Evolutionary conservation across 2,113 vertebrate species (phyloP).

Genomic region (Myxocyprinus asiaticus): DNA sequence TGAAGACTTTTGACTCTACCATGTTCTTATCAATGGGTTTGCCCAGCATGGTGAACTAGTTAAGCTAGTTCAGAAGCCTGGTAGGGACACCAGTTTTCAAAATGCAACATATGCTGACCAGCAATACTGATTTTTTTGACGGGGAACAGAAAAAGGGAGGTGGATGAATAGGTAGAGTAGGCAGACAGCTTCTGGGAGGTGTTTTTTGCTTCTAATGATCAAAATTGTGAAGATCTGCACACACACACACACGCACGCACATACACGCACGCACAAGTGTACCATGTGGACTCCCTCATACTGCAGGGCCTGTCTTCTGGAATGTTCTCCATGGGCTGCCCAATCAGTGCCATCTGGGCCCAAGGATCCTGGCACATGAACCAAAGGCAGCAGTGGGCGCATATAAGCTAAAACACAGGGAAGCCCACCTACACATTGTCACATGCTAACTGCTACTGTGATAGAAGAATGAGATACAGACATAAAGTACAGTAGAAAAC

Average conservation of each 20-base stretch:
- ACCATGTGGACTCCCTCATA: background rate
- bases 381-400: conserved; percentile 15
- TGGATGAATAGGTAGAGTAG: conserved; percentile 24
- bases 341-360: conserved; percentile 48
- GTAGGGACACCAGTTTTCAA: too few relatives aligned
- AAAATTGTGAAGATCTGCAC: conserved; percentile 9
- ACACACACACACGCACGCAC: background rate
- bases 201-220: background rate
- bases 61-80: too few relatives aligned
- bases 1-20: too few relatives aligned
- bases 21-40: too few relatives aligned
- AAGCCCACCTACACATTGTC: conserved; percentile 20
- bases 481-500: background rate
- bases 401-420: conserved; percentile 12
- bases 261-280: background rate
- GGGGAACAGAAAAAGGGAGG: too few relatives aligned
- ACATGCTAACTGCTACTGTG: background rate
- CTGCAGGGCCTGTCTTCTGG: conserved; percentile 20
- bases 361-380: background rate
- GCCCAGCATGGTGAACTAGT: too few relatives aligned
- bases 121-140: too few relatives aligned
- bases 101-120: too few relatives aligned
- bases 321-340: conserved; percentile 24
- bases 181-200: background rate
- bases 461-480: background rate